These are phyloP conservation scores for Atta colombica DNA, from an alignment of 1,140 invertebrate species.

Conservation along the genomic window DNA sequence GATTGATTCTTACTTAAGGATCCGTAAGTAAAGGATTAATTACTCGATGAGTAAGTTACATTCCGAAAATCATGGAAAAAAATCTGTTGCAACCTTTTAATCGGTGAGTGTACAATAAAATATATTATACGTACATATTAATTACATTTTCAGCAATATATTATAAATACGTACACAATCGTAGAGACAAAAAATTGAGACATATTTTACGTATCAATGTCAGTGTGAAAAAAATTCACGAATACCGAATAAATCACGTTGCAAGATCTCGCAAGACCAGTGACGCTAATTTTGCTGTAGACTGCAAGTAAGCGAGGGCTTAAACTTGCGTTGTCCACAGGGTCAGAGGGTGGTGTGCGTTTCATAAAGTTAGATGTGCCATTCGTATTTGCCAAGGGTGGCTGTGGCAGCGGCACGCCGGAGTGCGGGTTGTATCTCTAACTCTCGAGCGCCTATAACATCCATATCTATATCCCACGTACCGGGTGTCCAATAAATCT, in stretches of 20 bases:
- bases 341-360: slow-evolving; percentile 65
- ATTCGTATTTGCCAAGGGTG: slow-evolving; percentile 76
- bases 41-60: no score
- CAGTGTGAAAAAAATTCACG: background rate
- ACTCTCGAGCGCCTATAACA: slow-evolving; percentile 80
- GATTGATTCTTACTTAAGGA: no score
- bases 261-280: slow-evolving; percentile 1
- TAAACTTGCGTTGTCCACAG: slow-evolving; percentile 34
- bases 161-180: background rate
- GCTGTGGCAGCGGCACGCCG: slow-evolving; percentile 57
- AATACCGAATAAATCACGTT: background rate
- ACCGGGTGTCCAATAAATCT: slow-evolving; percentile 86
- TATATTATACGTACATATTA: background rate
- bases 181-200: background rate
- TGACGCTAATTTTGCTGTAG: background rate
- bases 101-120: background rate
- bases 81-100: no score
- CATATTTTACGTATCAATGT: background rate
- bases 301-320: background rate
- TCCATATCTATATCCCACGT: slow-evolving; percentile 83
- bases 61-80: no score
- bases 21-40: no score
- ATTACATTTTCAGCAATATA: background rate
- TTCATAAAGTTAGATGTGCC: slow-evolving; percentile 80
- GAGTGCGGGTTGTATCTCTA: slow-evolving; percentile 76